Evolutionary conservation across 1,140 invertebrate species (phyloP), one percentile per base, ranked within the genome.

Genomic region (Bombus pascuorum): DNA sequence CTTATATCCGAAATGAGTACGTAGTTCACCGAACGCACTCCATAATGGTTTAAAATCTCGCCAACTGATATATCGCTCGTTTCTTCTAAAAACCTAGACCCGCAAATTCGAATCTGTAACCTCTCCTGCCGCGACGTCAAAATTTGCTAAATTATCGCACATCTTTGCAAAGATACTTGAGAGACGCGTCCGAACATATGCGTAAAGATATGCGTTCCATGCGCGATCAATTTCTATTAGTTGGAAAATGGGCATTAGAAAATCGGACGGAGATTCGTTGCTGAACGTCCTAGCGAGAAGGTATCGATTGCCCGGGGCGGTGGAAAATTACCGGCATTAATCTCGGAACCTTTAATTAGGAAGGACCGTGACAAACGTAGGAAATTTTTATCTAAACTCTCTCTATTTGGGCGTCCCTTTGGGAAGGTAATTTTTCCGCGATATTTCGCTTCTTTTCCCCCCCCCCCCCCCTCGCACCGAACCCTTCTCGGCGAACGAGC

Each of bases 341-440:
- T 91, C 83, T 71, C 78, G 37, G 37, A 66, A 72, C 76, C 90
- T 89, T 91, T 91, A 91, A 91, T 91, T 91, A 91, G 83, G 79
- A 74, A 47, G 73, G 84, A 81, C 82, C 89, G 90, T 91, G 90
- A 91, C 83, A 91, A 91, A 91, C 86, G 90, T 82, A 37, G 88
- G 82, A 74, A 91, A 91, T 91, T 91, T 91, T 91, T 91, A 91
- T 91, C 90, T 86, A 89, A 91, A 89, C 81, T 75, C 83, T 53
- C 76, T 77, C 68, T 57, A 15, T 83, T 87, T 77, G 32, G 71
- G 53, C 74, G 42, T 71, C 71, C 53, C 39, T 78, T 70, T 81
- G 47, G 59, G 83, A 75, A 78, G 71, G 85, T 86, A 89, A 91
- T 91, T 91, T 90, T 91, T 90, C 83, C 87, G 39, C 79, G 79